These are phyloP conservation scores for Drosophila sucinea DNA, from an alignment of 1,140 invertebrate genomes.

Conservation along the genomic window DNA sequence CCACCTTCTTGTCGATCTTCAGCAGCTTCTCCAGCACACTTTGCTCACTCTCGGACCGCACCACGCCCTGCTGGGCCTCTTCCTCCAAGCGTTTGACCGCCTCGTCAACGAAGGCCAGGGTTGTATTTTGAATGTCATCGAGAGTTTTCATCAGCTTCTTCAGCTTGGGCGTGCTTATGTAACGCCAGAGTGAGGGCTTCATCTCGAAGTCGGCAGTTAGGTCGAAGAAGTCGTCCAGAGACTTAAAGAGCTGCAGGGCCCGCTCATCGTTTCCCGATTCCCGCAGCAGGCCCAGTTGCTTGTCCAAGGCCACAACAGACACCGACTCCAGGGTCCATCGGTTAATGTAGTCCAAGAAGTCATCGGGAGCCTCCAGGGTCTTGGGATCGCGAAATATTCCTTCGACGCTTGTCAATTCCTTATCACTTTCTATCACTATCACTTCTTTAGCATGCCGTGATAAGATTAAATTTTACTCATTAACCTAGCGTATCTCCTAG, in stretches of 20 bases:
- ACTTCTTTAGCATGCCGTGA: too few species aligned
- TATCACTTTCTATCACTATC: too few species aligned
- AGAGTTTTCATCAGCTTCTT: conserved; percentile 84
- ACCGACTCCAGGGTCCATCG: conserved; percentile 89
- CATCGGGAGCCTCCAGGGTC: conserved; percentile 84
- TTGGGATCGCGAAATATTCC: conserved; percentile 69
- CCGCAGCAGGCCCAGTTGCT: conserved; percentile 84
- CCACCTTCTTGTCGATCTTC: conserved; percentile 83
- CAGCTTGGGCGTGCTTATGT: conserved; percentile 85
- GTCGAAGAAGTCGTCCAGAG: conserved; percentile 85
- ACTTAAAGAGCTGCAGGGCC: conserved; percentile 16
- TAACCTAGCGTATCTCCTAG: too few species aligned
- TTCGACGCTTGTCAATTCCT: too few species aligned
- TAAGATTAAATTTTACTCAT: too few species aligned
- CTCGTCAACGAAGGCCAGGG: conserved; percentile 55
- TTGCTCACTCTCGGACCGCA: conserved; percentile 56
- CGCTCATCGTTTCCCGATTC: conserved; percentile 21
- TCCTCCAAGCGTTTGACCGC: conserved; percentile 60
- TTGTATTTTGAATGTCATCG: conserved; percentile 61
- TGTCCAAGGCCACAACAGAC: conserved; percentile 87
- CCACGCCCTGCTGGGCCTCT: conserved; percentile 33
- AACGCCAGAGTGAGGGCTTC: conserved; percentile 86
- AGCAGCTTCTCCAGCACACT: conserved; percentile 83
- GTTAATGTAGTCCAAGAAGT: conserved; percentile 87
- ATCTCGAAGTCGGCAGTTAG: conserved; percentile 85